Evolutionary conservation across 2,797 vertebrate species (phyloP).

Genomic region (Vireo griseus): DNA sequence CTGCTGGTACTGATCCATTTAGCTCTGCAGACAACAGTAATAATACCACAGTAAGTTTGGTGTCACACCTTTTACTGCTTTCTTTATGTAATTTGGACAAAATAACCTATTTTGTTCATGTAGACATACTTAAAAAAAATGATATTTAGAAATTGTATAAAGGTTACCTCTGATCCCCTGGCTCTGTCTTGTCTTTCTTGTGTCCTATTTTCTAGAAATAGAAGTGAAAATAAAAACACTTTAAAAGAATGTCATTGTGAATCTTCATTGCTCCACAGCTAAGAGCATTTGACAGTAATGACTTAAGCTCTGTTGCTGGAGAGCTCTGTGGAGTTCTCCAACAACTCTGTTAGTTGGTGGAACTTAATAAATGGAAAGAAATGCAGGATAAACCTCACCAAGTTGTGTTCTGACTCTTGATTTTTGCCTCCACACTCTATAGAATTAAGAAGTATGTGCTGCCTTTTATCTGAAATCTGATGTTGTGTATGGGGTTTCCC

Average conservation of each 20-base stretch:
- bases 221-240: background rate
- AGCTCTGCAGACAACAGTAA: slow-evolving; percentile 61
- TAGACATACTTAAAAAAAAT: background rate
- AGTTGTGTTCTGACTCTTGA: background rate
- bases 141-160: background rate
- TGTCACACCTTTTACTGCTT: background rate
- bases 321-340: background rate
- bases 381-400: background rate
- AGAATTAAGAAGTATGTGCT: background rate
- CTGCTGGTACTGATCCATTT: slow-evolving; percentile 83
- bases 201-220: background rate
- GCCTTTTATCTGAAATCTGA: background rate
- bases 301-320: background rate
- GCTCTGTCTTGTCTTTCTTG: background rate
- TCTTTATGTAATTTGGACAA: background rate
- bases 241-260: background rate
- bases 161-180: background rate
- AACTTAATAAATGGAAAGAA: background rate
- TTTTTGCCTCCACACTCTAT: background rate
- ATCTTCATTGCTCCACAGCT: background rate
- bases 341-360: background rate
- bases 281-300: background rate
- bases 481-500: background rate
- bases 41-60: slow-evolving; percentile 63
- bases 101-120: background rate